Evolutionary conservation across 2,113 vertebrate genomes (phyloP).

Genomic region (Leucoraja erinaceus): DNA sequence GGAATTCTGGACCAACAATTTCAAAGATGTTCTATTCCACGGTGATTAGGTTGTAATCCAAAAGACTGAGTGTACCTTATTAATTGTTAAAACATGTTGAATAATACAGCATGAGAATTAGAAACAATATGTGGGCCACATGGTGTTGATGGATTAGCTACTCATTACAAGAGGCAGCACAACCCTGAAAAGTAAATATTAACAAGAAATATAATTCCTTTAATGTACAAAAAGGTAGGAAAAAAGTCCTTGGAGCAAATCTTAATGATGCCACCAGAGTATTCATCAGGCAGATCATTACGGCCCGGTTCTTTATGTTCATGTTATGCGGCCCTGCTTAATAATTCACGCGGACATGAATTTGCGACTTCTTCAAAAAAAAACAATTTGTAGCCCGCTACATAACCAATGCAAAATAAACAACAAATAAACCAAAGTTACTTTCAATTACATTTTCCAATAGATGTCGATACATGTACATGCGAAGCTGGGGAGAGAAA

Average conservation of each 20-base stretch:
- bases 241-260: conserved; percentile 17
- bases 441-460: not conserved
- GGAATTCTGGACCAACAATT: conserved; percentile 26
- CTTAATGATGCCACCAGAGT: conserved; percentile 29
- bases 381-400: not conserved
- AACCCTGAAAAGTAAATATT: conserved; percentile 34
- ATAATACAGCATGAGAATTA: conserved; percentile 11
- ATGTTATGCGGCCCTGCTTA: not conserved
- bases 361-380: conserved; percentile 15
- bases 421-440: not conserved
- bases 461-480: not conserved
- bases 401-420: not conserved
- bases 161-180: conserved; percentile 33
- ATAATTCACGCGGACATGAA: conserved; percentile 17
- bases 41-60: conserved; percentile 17
- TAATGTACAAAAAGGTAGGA: conserved; percentile 19
- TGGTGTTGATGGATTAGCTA: not conserved
- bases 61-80: not conserved
- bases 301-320: conserved; percentile 10
- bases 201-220: not conserved
- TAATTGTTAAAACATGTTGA: conserved; percentile 31
- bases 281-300: conserved; percentile 35
- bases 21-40: conserved; percentile 29
- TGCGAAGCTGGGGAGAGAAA: not conserved
- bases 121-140: conserved; percentile 6